A percentile compares a stretch with the other conserved stretches of the same genome.
Evolutionary conservation across 2,888 invertebrate species (phyloP).

Genomic region (Folsomia candida): DNA sequence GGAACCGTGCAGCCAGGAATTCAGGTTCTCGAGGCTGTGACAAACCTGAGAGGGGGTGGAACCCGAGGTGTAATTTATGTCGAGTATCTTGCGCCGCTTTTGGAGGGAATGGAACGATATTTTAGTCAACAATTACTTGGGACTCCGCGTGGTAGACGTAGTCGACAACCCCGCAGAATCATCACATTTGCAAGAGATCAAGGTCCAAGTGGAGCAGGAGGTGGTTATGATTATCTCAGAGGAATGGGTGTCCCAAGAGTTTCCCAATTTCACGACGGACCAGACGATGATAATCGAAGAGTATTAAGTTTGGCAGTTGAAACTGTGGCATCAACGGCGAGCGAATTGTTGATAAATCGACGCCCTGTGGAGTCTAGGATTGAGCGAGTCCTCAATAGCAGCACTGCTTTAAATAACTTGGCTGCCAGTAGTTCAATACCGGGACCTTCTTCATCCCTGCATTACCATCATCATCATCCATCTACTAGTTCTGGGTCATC

Average conservation of each 20-base stretch:
- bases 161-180: slow-evolving; percentile 29
- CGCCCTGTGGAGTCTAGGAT: slow-evolving; percentile 48
- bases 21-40: slow-evolving; percentile 41
- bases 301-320: slow-evolving; percentile 46
- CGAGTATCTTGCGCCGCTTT: slow-evolving; percentile 40
- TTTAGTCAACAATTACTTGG: slow-evolving; percentile 25
- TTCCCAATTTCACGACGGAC: slow-evolving; percentile 10
- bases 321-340: slow-evolving; percentile 33
- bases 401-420: not conserved
- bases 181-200: slow-evolving; percentile 37
- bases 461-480: not conserved
- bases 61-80: slow-evolving; percentile 43
- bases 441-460: not conserved
- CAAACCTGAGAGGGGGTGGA: slow-evolving; percentile 35
- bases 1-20: slow-evolving; percentile 44
- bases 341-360: slow-evolving; percentile 28
- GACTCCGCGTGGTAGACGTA: slow-evolving; percentile 18
- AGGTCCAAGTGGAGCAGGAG: not conserved
- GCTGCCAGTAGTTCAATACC: not conserved
- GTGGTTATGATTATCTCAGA: not conserved
- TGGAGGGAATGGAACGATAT: slow-evolving; percentile 43
- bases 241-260: not conserved
- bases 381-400: slow-evolving; percentile 45
- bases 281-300: slow-evolving; percentile 23
- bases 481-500: slow-evolving; percentile 40